Base-by-base conservation (phyloP, 2,888 invertebrate genomes). In the Venusia cambrica region DNA sequence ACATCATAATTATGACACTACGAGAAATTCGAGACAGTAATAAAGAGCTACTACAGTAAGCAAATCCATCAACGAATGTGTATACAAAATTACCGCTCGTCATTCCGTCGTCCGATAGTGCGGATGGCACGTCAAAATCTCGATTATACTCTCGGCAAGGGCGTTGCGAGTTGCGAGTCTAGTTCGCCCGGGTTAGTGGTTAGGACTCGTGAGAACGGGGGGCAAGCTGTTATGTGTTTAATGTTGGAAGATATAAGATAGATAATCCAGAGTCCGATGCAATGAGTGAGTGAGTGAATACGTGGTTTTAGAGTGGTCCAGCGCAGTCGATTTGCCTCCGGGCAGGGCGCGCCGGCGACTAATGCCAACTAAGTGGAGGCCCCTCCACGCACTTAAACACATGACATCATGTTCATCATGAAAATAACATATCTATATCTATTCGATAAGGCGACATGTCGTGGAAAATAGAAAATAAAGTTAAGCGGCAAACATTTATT, bases 11-110 rank as follows among this genome's bases (percentile, higher is more conserved):
- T 42, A 73, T 73, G 76, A 80, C 75, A 80, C 84, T 83, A 83
- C 81, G 71, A 80, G 77, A 78, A 79, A 77, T 75, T 79, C 78
- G 83, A 83, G 79, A 84, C 83, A 80, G 81, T 78, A 74, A 81
- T 76, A 73, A 80, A 71, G 84, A 84, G 81, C 84, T 79, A 84
- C 84, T 83, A 83, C 83, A 80, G 61, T 76, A 83, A 84, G 84
- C 84, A 72, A 84, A 77, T 84, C 83, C 84, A 84, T 81, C 76
- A 75, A 79, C 74, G 78, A 74, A 80, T 79, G 77, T 76, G 73
- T 83, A 83, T 73, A n/a, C n/a, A 80, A 74, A 75, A 69, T 84
- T 84, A 84, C 85, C 84, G 84, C 73, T 73, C 55, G 57, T 62
- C 62, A 62, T 63, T 78, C 78, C 71, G 75, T 70, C 78, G 72